phyloP scores from a whole-genome alignment of 2,113 vertebrate species.

The Leucopsar rothschildi region DNA sequence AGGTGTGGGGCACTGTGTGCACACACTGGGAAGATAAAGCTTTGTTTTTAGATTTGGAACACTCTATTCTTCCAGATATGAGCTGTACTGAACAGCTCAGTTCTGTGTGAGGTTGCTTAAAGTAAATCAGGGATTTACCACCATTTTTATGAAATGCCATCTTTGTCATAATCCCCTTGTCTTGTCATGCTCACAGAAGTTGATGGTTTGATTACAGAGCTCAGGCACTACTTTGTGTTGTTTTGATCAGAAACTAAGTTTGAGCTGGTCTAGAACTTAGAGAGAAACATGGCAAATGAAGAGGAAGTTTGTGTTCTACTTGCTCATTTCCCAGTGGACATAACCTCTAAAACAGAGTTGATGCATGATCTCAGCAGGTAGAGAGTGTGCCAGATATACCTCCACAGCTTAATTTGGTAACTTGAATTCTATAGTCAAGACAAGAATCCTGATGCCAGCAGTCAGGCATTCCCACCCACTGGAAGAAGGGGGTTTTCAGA shows the following conservation, averaged over 20 bases:
- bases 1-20: neutral
- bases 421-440: neutral
- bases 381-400: neutral
- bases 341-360: neutral
- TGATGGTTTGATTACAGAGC: neutral
- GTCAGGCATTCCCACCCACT: neutral
- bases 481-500: neutral
- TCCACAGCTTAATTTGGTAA: neutral
- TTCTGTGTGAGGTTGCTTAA: neutral
- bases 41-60: neutral
- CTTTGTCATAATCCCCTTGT: neutral
- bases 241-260: neutral
- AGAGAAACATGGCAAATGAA: neutral
- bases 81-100: neutral
- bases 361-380: neutral
- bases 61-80: neutral
- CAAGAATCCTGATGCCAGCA: neutral
- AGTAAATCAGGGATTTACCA: neutral
- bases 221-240: neutral
- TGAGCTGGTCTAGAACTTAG: neutral
- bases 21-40: neutral
- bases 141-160: rapidly evolving
- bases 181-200: neutral
- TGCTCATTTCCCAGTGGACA: neutral
- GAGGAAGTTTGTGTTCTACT: neutral